These are phyloP conservation scores for Pseudorhombus dupliciocellatus DNA, from an alignment of 2,113 vertebrate genomes.

Conservation along the genomic window DNA sequence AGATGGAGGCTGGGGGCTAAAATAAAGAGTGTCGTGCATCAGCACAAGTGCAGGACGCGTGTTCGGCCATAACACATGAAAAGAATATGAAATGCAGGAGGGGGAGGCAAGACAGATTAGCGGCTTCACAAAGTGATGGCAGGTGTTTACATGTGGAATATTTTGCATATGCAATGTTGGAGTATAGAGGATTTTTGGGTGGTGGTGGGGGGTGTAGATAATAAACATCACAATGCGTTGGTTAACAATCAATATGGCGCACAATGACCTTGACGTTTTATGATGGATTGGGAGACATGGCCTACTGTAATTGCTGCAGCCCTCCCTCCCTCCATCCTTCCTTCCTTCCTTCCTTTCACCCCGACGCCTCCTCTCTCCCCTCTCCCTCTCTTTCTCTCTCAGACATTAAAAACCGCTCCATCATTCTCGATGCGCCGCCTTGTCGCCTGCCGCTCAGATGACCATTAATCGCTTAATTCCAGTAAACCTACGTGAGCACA, in stretches of 20 bases:
- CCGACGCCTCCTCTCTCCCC: constrained; percentile 53
- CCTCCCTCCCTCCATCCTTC: constrained; percentile 5
- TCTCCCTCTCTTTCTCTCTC: constrained; percentile 14
- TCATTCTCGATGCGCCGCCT: constrained; percentile 91
- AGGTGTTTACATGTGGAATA: constrained; percentile 73
- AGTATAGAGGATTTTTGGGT: background rate
- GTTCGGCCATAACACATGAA: constrained; percentile 58
- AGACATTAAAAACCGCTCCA: constrained; percentile 89
- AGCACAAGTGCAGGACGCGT: constrained; percentile 29
- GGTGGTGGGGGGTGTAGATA: constrained; percentile 24
- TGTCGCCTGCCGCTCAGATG: constrained; percentile 91
- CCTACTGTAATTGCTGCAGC: constrained; percentile 80
- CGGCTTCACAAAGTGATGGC: constrained; percentile 73
- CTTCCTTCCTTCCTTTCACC: constrained; percentile 29
- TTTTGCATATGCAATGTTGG: constrained; percentile 70
- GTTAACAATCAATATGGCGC: constrained; percentile 67
- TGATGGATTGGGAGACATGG: constrained; percentile 76
- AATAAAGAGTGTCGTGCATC: constrained; percentile 32
- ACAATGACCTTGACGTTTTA: constrained; percentile 78
- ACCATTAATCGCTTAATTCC: constrained; percentile 99
- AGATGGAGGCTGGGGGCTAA: constrained; percentile 64
- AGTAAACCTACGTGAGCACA: constrained; percentile 95
- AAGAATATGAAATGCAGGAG: constrained; percentile 60
- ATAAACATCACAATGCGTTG: constrained; percentile 69
- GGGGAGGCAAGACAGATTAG: constrained; percentile 63